Conservation (phyloP, 2,888 invertebrate species). For the Nematopogon swammerdamellus region DNA sequence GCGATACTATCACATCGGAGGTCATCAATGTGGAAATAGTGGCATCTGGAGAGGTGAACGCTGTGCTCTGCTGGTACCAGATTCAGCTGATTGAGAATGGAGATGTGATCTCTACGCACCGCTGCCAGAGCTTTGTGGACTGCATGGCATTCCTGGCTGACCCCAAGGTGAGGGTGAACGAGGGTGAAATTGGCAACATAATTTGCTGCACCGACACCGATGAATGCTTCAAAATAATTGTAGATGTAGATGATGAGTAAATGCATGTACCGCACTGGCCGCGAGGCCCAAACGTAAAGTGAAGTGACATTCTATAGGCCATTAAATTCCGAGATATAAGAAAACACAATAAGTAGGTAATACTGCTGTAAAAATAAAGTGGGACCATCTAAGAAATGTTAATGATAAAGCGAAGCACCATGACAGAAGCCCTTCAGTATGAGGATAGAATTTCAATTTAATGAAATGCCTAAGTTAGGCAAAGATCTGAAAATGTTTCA, state of each 20-base stretch:
- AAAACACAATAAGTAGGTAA: too few species aligned
- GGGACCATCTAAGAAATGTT: too few species aligned
- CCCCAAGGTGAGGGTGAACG: slow-evolving; percentile 21
- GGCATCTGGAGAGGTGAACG: slow-evolving; percentile 39
- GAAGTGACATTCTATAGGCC: too few species aligned
- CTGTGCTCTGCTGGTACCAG: slow-evolving; percentile 55
- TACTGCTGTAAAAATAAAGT: too few species aligned
- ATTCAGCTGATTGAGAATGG: slow-evolving; percentile 36
- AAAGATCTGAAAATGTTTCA: too few species aligned
- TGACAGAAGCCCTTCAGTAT: too few species aligned
- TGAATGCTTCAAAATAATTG: slow-evolving; percentile 29
- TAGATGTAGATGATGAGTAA: slow-evolving; percentile 17
- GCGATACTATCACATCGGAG: slow-evolving; percentile 15
- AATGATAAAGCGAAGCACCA: too few species aligned
- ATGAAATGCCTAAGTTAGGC: too few species aligned
- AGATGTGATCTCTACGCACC: slow-evolving; percentile 35
- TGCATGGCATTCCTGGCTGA: slow-evolving; percentile 44
- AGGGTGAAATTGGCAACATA: slow-evolving; percentile 26
- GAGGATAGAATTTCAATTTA: too few species aligned
- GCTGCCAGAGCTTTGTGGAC: slow-evolving; percentile 37
- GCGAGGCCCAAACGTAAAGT: too few species aligned
- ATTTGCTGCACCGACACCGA: slow-evolving; percentile 26
- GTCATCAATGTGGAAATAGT: slow-evolving; percentile 23
- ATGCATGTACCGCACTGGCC: neutral
- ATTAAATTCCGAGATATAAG: too few species aligned